Percentiles rank a stretch among this genome's conserved stretches.
Conservation (phyloP, 2,113 vertebrate genomes). For the Strix aluco region DNA sequence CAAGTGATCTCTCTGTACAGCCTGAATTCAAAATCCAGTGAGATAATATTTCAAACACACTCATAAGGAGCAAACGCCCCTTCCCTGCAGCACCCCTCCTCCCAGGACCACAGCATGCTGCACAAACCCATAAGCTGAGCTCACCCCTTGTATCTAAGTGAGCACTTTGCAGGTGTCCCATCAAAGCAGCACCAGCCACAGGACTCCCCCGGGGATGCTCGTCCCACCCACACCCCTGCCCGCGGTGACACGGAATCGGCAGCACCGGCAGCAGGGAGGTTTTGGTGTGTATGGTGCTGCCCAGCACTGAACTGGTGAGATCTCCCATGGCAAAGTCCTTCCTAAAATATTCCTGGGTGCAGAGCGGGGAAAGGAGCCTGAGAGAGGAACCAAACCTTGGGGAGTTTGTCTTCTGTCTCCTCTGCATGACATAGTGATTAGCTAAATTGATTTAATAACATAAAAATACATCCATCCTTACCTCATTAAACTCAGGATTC, state of each 20-base stretch:
- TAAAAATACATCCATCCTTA: conserved; percentile 21
- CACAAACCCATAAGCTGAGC: background rate
- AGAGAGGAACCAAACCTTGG: background rate
- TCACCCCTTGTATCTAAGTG: background rate
- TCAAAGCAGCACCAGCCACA: background rate
- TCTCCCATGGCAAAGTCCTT: background rate
- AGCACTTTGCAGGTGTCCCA: background rate
- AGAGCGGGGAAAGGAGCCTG: background rate
- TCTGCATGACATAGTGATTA: rapidly evolving
- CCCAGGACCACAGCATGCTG: background rate
- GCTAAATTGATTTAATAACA: background rate
- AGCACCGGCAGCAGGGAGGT: background rate
- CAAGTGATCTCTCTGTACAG: rapidly evolving
- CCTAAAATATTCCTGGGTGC: background rate
- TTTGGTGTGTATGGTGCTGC: rapidly evolving
- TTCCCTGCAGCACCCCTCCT: background rate
- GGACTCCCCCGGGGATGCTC: background rate
- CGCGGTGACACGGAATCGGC: rapidly evolving
- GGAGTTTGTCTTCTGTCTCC: background rate
- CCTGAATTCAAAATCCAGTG: background rate
- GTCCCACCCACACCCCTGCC: background rate
- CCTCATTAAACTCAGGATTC: conserved; percentile 98
- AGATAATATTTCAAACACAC: background rate
- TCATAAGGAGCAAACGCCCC: rapidly evolving
- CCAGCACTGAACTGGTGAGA: background rate